Evolutionary conservation across 1,140 invertebrate species (phyloP).

Genomic region (Caenorhabditis inopinata): DNA sequence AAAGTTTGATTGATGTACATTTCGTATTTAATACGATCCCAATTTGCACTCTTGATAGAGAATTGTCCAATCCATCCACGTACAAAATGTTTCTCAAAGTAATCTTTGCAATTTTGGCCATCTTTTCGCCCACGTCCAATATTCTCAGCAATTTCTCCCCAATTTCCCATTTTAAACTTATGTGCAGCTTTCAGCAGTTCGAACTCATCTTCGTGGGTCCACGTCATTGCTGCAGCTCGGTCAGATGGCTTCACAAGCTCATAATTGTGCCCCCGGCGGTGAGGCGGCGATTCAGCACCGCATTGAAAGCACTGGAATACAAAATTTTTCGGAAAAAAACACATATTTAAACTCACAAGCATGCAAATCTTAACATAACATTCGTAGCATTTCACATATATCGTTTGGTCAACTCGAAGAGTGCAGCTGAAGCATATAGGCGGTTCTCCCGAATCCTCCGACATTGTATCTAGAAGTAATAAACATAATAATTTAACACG

Average conservation of each 20-base stretch:
- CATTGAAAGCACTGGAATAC: background rate
- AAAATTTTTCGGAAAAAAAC: background rate
- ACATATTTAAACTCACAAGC: background rate
- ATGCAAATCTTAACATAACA: background rate
- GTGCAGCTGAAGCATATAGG: background rate
- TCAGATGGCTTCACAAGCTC: background rate
- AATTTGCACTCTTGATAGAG: background rate
- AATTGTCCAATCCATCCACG: constrained; percentile 16
- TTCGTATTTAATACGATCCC: background rate
- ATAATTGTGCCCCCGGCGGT: background rate
- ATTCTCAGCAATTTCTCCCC: background rate
- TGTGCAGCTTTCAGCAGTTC: constrained; percentile 13
- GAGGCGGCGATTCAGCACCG: background rate
- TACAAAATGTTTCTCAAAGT: constrained; percentile 1
- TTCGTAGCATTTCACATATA: background rate
- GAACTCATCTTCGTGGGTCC: constrained; percentile 10
- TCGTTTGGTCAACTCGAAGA: background rate
- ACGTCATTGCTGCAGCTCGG: background rate
- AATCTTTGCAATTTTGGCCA: background rate
- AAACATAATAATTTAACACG: too few species aligned
- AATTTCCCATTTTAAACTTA: constrained; percentile 3
- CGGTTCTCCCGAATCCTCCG: background rate
- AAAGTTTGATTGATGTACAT: background rate
- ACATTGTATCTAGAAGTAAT: background rate
- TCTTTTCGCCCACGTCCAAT: background rate